A percentile compares a stretch with the other conserved stretches of the same genome.
Evolutionary conservation across 2,797 vertebrate species (phyloP).

Genomic region (Tamandua tetradactyla): DNA sequence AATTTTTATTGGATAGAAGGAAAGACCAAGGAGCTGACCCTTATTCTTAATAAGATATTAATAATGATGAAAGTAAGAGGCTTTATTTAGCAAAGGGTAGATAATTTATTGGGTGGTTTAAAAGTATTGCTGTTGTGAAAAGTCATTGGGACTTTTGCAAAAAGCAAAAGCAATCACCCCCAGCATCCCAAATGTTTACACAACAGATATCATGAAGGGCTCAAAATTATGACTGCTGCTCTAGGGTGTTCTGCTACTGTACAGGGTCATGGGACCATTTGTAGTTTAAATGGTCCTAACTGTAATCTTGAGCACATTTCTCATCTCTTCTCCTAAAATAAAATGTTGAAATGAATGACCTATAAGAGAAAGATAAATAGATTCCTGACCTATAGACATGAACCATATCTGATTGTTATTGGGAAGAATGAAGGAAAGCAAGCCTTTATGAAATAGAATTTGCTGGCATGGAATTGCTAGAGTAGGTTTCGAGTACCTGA

Average conservation of each 20-base stretch:
- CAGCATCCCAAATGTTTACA: neutral
- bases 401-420: neutral
- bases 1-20: slow-evolving; percentile 63
- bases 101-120: slow-evolving; percentile 56
- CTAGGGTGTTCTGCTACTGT: neutral
- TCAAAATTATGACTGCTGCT: neutral
- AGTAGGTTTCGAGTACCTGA: neutral
- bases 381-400: neutral
- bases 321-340: slow-evolving; percentile 1
- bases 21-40: slow-evolving; percentile 39
- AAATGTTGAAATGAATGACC: slow-evolving; percentile 1
- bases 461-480: neutral
- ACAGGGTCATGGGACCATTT: neutral
- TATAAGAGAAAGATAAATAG: slow-evolving; percentile 21
- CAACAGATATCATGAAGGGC: neutral
- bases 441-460: neutral
- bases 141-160: neutral
- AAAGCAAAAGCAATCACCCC: neutral
- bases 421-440: slow-evolving; percentile 4
- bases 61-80: neutral
- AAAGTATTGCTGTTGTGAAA: slow-evolving; percentile 28
- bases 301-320: slow-evolving; percentile 13
- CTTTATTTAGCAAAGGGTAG: slow-evolving; percentile 38
- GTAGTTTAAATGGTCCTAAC: slow-evolving; percentile 17
- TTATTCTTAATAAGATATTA: slow-evolving; percentile 62